These are phyloP conservation scores for Meloidogyne floridensis DNA, from an alignment of 1,140 invertebrate species.

Conservation along the genomic window DNA sequence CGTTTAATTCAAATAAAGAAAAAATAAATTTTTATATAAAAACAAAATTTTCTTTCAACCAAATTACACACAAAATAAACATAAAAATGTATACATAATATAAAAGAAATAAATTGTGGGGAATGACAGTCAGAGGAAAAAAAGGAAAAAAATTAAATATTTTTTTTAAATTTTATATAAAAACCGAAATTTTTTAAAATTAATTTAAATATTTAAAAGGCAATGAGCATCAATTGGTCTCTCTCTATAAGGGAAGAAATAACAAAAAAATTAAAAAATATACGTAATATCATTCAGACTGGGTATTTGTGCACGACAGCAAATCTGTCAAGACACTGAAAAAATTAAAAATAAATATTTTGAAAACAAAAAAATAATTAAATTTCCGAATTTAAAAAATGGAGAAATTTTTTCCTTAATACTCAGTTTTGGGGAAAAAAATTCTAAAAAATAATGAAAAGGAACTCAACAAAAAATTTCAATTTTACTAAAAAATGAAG, in stretches of 20 bases:
- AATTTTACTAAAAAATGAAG: too few relatives aligned
- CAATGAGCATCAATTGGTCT: neutral
- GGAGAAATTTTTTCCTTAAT: too few relatives aligned
- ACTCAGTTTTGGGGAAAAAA: too few relatives aligned
- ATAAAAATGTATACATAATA: too few relatives aligned
- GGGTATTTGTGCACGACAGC: slow-evolving; percentile 63
- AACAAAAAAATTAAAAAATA: neutral
- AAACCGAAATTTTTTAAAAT: neutral
- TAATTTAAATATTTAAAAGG: neutral
- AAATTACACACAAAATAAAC: neutral
- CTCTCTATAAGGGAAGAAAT: neutral
- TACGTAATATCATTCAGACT: slow-evolving; percentile 39
- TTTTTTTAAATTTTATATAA: neutral
- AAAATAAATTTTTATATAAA: neutral
- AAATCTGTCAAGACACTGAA: slow-evolving; percentile 61
- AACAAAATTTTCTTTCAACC: neutral
- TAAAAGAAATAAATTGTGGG: neutral
- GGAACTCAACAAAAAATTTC: too few relatives aligned
- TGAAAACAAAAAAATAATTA: too few relatives aligned
- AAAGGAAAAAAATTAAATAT: neutral
- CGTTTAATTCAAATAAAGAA: too few relatives aligned
- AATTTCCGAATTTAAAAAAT: too few relatives aligned
- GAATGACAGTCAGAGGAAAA: neutral
- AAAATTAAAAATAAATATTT: neutral
- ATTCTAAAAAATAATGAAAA: too few relatives aligned